A percentile compares a stretch with the other conserved stretches of the same genome.
These are phyloP conservation scores for Coturnix japonica DNA, from an alignment of 2,113 vertebrate species.

Conservation along the genomic window DNA sequence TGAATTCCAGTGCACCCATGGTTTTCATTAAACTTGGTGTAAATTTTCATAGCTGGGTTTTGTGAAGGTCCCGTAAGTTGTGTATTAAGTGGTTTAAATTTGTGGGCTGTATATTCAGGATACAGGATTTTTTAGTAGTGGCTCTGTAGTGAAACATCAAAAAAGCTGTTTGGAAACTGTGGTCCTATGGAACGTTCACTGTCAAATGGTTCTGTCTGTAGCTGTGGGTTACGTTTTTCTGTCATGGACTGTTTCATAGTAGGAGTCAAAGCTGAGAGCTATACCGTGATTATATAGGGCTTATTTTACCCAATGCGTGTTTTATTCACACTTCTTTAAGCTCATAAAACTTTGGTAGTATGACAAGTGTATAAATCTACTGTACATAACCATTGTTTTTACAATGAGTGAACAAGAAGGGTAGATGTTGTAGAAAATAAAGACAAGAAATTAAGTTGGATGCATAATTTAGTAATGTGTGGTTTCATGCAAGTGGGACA, in stretches of 20 bases:
- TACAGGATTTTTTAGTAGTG: neutral
- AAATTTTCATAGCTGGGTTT: constrained; percentile 6
- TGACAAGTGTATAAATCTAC: neutral
- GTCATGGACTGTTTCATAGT: neutral
- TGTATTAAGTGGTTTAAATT: constrained; percentile 34
- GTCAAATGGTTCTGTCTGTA: neutral
- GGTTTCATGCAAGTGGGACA: neutral
- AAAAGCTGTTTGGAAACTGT: neutral
- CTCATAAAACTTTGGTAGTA: neutral
- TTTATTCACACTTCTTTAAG: neutral
- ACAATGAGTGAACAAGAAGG: neutral
- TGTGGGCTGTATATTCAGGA: neutral
- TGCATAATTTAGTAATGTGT: neutral
- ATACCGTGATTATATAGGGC: neutral
- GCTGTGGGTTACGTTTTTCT: neutral
- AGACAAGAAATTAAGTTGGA: neutral
- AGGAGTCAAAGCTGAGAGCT: neutral
- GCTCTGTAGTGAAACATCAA: neutral
- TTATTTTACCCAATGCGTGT: neutral
- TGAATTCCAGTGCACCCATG: neutral
- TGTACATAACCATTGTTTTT: neutral
- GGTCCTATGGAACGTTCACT: neutral
- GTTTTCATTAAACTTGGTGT: constrained; percentile 41
- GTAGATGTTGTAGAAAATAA: neutral
- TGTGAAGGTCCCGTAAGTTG: constrained; percentile 27